These are phyloP conservation scores for Acronicta aceris DNA, from an alignment of 2,888 invertebrate species.

Conservation along the genomic window DNA sequence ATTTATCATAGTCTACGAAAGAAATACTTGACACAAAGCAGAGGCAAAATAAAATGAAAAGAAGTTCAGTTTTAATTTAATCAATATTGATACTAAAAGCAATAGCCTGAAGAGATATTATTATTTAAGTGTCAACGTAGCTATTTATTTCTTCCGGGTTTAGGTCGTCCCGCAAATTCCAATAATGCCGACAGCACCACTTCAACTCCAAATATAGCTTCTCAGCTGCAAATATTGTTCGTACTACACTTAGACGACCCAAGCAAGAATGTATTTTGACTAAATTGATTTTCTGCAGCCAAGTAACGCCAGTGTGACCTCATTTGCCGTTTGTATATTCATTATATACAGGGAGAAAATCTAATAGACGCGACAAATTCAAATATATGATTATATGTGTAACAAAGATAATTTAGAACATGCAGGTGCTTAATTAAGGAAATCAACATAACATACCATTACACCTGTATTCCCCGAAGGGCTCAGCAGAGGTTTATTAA, in stretches of 20 bases:
- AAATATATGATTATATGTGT: too few relatives aligned
- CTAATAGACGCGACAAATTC: too few relatives aligned
- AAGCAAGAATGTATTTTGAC: conserved; percentile 72
- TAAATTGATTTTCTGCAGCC: conserved; percentile 71
- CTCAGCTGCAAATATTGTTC: conserved; percentile 77
- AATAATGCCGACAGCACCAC: conserved; percentile 74
- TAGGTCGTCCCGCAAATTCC: conserved; percentile 67
- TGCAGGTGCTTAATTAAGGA: too few relatives aligned
- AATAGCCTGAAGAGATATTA: conserved; percentile 36
- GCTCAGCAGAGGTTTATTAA: too few relatives aligned
- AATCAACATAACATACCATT: too few relatives aligned
- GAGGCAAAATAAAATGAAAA: conserved; percentile 19
- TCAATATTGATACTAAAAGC: conserved; percentile 30
- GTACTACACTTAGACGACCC: conserved; percentile 69
- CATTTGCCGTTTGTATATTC: conserved; percentile 46
- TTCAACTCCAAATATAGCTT: conserved; percentile 72
- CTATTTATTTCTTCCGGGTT: conserved; percentile 56
- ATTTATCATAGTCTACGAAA: too few relatives aligned
- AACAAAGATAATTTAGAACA: too few relatives aligned
- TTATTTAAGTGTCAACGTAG: conserved; percentile 48
- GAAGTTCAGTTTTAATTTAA: conserved; percentile 26
- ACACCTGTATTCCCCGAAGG: too few relatives aligned
- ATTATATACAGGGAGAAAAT: background rate
- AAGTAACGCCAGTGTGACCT: conserved; percentile 56
- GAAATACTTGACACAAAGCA: too few relatives aligned